These are phyloP conservation scores for Temnopleurus reevesii DNA, from an alignment of 53 echinoderm and acorn worm genomes.

Conservation along the genomic window DNA sequence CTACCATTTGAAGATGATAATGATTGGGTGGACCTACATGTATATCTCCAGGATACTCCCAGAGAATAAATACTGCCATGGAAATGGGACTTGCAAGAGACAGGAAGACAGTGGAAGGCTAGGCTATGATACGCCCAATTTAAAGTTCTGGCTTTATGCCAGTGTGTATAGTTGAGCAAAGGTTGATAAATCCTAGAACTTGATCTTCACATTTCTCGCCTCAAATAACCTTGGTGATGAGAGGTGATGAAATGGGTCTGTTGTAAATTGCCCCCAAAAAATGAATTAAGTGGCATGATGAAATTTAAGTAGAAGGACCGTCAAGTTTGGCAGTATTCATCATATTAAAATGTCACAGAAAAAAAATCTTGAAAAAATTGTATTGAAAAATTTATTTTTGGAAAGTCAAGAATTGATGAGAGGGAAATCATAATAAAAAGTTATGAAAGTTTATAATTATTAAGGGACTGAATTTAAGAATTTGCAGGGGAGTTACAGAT, in stretches of 20 bases:
- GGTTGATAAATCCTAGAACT: background rate
- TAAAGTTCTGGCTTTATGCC: slow-evolving; percentile 9
- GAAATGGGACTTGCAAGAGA: background rate
- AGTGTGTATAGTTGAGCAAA: slow-evolving; percentile 2
- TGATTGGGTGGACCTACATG: too few species aligned
- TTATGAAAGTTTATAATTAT: too few species aligned
- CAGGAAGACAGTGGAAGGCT: slow-evolving; percentile 31
- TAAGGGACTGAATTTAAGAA: too few species aligned
- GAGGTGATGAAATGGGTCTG: background rate
- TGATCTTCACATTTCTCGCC: background rate
- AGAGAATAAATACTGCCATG: too few species aligned
- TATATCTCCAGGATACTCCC: too few species aligned
- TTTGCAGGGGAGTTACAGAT: too few species aligned
- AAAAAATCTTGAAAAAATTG: too few species aligned
- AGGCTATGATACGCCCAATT: background rate
- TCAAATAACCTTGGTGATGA: background rate
- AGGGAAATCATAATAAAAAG: too few species aligned
- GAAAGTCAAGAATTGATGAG: background rate
- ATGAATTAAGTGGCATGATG: background rate
- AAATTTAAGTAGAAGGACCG: background rate
- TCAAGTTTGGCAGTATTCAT: background rate
- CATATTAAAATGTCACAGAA: background rate
- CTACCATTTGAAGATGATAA: too few species aligned
- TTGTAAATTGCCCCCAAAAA: background rate
- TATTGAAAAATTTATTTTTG: too few species aligned